Evolutionary conservation across 2,113 vertebrate species (phyloP), one percentile per base, ranked within the genome.

Genomic region (Varanus salvator): DNA sequence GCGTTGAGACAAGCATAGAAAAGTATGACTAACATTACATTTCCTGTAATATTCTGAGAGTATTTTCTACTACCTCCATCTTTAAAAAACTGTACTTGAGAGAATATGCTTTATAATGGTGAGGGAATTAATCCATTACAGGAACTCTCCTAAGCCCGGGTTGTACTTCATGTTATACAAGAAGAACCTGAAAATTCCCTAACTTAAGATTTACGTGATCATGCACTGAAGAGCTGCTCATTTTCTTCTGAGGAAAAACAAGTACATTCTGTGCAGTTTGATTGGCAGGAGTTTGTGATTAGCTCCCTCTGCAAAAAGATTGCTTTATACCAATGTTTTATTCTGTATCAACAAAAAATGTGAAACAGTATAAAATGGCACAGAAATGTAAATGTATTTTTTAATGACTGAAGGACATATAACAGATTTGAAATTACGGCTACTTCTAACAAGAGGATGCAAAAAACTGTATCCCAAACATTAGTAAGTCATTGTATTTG

Each of bases 381-480:
- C 38, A 80, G 86, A 87, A 89, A 69, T 85, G 52, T 69, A 21
- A 84, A 75, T 23, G 71, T 89, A 48, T 34, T 75, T 75, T 75
- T 38, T 68, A 2, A 23, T 6, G 8, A 38, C 8, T 7, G 68
- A 64, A 64, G 60, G 60, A 64, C 17, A 3, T 38, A 68, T 38
- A 68, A 52, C 23, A 29, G 31, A 48, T 44, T 44, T 68, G 44
- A 66, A 88, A 89, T 38, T 84, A 84, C 34, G 31, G 57, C 15
- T 64, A 66, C 64, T 31, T 34, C 29, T 76, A 72, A 44, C 38
- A 84, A 75, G 27, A 89, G 44, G 15, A 69, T 8, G 44, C 66
- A 50, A 50, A 64, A 88, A 64, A n/a, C 17, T 50, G 48, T 52
- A 84, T 54, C 50, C 82, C 60, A 69, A 85, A 85, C 60, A 89